phyloP scores from a whole-genome alignment of 1,140 invertebrate species.

The Philopotamus ludificatus region DNA sequence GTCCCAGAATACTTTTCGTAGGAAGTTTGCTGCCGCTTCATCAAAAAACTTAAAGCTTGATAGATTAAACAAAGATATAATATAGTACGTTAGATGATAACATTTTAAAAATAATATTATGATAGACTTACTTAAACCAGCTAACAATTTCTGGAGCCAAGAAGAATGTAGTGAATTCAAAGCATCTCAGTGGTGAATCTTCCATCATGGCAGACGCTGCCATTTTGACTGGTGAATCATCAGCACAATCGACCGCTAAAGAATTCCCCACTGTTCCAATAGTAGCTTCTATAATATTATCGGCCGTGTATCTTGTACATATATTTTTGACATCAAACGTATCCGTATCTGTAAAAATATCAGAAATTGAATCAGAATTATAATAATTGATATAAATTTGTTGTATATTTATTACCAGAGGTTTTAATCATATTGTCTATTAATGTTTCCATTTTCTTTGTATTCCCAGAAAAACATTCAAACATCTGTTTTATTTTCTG shows the following conservation, averaged over 20 bases:
- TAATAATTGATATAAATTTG: too few species aligned
- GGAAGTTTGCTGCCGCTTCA: background rate
- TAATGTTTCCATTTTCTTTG: background rate
- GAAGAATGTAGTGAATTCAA: background rate
- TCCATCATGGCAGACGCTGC: background rate
- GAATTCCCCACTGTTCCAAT: background rate
- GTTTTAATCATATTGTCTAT: background rate
- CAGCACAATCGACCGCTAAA: background rate
- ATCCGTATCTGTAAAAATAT: background rate
- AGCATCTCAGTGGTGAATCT: background rate
- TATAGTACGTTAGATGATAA: too few species aligned
- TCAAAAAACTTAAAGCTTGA: background rate
- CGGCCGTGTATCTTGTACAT: background rate
- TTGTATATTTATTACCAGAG: too few species aligned
- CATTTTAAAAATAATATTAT: too few species aligned
- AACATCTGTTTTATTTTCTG: conserved; percentile 28
- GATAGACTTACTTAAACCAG: background rate
- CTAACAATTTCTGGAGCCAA: background rate
- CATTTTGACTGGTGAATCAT: background rate
- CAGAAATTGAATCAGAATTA: too few species aligned
- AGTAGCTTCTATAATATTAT: background rate
- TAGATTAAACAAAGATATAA: too few species aligned
- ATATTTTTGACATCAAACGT: background rate
- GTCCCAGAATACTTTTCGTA: background rate
- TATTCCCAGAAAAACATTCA: background rate